A percentile compares a stretch with the other conserved stretches of the same genome.
Evolutionary conservation across 1,140 invertebrate genomes (phyloP).

Genomic region (Samia ricini): DNA sequence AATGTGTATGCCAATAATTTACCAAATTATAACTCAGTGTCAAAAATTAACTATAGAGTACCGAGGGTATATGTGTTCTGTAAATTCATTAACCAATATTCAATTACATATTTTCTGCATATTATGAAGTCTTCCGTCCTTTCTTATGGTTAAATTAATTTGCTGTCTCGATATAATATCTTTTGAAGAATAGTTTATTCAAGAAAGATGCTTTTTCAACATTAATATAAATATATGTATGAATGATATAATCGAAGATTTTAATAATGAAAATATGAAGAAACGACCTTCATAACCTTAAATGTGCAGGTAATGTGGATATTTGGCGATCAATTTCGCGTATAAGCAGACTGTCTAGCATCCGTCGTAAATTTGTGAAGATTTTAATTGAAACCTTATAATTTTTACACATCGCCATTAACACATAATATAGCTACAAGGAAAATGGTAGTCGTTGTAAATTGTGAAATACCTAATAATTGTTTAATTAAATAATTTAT

Average conservation of each 20-base stretch:
- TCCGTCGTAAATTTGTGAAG: constrained; percentile 47
- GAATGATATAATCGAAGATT: neutral
- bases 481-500: constrained; percentile 17
- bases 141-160: constrained; percentile 37
- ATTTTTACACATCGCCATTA: constrained; percentile 48
- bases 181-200: neutral
- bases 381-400: constrained; percentile 52
- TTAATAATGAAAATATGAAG: constrained; percentile 12
- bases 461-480: constrained; percentile 24
- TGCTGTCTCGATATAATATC: neutral
- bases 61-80: constrained; percentile 46
- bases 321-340: constrained; percentile 74
- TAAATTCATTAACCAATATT: constrained; percentile 48
- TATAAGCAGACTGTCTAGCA: constrained; percentile 43
- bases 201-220: neutral
- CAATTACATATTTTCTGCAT: constrained; percentile 55
- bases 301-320: constrained; percentile 77
- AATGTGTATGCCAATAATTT: constrained; percentile 59
- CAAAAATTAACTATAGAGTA: constrained; percentile 74
- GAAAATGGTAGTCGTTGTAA: constrained; percentile 72
- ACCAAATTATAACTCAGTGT: constrained; percentile 62
- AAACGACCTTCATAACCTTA: constrained; percentile 50
- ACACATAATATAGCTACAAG: constrained; percentile 61
- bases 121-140: constrained; percentile 76
- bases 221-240: neutral